Percentiles rank a stretch among this genome's conserved stretches.
phyloP scores from a whole-genome alignment of 2,113 vertebrate species.

The rat (Rattus norvegicus) region DNA sequence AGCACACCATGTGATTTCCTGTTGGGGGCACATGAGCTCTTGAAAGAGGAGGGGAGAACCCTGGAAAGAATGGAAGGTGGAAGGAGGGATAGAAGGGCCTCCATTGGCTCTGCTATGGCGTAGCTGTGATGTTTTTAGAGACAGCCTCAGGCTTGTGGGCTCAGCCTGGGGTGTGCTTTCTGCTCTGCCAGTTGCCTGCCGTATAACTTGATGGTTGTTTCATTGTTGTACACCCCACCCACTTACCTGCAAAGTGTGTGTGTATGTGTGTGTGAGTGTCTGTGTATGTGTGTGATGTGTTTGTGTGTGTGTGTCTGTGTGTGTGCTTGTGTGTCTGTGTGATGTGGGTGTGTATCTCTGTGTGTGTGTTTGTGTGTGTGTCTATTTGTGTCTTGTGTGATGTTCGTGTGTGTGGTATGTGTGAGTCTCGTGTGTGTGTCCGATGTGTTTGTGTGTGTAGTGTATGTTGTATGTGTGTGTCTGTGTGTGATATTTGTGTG shows the following conservation, averaged over 20 bases:
- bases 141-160: not conserved
- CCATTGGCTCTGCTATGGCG: slow-evolving; percentile 9
- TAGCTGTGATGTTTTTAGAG: slow-evolving; percentile 46
- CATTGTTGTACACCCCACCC: not conserved
- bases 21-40: slow-evolving; percentile 40
- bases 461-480: not conserved
- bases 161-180: not conserved
- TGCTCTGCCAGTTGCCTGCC: not conserved
- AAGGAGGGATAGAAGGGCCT: not conserved
- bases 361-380: no score
- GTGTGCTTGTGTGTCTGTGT: not conserved
- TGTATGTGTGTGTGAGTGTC: not conserved
- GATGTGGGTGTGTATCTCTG: not conserved
- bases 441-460: not conserved
- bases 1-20: slow-evolving; percentile 61
- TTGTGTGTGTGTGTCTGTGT: not conserved
- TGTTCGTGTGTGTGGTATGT: not conserved
- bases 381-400: no score
- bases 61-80: slow-evolving; percentile 54
- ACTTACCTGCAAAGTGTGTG: not conserved
- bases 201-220: not conserved
- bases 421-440: not conserved
- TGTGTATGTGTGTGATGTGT: not conserved
- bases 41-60: slow-evolving; percentile 19
- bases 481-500: no score